A percentile compares a stretch with the other conserved stretches of the same genome.
These are phyloP conservation scores for Amphipoea lucens DNA, from an alignment of 2,888 invertebrate species.

Conservation along the genomic window DNA sequence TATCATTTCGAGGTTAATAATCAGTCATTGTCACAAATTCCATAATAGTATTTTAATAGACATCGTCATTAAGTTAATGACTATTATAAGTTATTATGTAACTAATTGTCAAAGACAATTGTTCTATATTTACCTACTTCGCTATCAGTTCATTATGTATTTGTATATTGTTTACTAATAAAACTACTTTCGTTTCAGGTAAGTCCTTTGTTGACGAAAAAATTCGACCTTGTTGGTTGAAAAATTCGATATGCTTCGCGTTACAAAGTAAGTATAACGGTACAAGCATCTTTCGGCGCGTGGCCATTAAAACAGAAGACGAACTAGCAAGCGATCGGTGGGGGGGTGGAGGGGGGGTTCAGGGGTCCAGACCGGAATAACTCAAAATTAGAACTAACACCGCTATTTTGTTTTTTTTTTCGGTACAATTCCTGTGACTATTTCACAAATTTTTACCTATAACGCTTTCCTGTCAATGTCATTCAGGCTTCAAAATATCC, in stretches of 20 bases:
- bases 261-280: constrained; percentile 26
- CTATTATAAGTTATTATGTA: constrained; percentile 12
- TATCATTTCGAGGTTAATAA: background rate
- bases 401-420: background rate
- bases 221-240: background rate
- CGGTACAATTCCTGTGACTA: background rate
- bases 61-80: constrained; percentile 9
- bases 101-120: background rate
- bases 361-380: no score
- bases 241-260: background rate
- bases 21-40: background rate
- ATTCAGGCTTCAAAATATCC: background rate
- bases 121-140: background rate
- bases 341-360: no score
- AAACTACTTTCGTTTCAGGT: constrained; percentile 48
- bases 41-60: constrained; percentile 37
- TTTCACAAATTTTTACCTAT: background rate
- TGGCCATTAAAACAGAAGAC: no score
- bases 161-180: constrained; percentile 32
- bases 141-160: background rate
- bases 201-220: constrained; percentile 37
- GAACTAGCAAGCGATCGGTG: no score
- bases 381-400: background rate
- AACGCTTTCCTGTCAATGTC: background rate
- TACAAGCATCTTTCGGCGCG: background rate